Base-by-base conservation (phyloP, 2,797 vertebrate species). In the Neoniphon sammara region DNA sequence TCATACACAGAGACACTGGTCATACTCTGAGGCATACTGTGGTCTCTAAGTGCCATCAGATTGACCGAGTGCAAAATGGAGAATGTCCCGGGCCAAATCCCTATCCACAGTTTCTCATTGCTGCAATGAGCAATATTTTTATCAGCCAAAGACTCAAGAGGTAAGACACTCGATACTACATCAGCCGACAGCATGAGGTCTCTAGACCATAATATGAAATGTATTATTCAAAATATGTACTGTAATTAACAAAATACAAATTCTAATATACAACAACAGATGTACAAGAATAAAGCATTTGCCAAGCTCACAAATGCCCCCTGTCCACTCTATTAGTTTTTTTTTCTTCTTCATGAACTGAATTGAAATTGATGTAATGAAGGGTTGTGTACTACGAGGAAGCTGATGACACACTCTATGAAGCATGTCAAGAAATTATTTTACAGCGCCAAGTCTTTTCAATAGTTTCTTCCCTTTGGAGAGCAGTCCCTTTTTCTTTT, bases 401-500 rank as follows among this genome's bases (percentile, higher is more conserved):
- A 54, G 66, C 77, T 54, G 70, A 66, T 73, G 62, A 82, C 58
- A 80, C 80, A 73, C 70, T 75, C 58, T 23, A 60, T 27, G 59
- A 56, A 76, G 64, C 77, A 61, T 74, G 73, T 87, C 57, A 34
- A 73, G 44, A 71, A 66, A 74, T 96, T 95, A 97, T 93, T 96
- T 96, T 92, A 96, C 96, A 90, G 96, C 93, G 86, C 95, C 95
- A 84, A 97, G 96, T 93, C 93, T 96, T 95, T 96, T 95, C 93
- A 97, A 96, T 77, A 96, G 94, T 92, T 95, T 96, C 96, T 97
- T 97, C 93, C 97, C 96, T 95, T 96, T 97, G 95, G 94, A 97
- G 94, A 98, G 94, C 89, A 97, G 96, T 95, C 97, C 96, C 94
- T 95, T 97, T 96, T 95, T 97, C 96, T 95, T 96, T 96, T 94